Evolutionary conservation across 1,140 invertebrate species (phyloP).

Genomic region (Cydia splendana): DNA sequence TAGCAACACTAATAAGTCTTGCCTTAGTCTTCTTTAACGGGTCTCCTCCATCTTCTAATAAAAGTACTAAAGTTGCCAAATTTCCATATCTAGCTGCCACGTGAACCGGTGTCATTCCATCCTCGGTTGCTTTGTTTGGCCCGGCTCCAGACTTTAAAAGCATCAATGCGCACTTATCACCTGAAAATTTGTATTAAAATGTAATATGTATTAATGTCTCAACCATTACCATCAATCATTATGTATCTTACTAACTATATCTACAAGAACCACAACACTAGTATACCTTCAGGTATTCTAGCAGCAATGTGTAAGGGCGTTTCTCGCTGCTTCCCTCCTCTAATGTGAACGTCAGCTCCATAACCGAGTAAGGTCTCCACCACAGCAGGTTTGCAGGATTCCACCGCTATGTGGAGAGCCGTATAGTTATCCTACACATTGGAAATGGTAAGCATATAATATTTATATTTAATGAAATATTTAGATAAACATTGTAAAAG

Average conservation of each 20-base stretch:
- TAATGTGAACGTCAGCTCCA: constrained; percentile 97
- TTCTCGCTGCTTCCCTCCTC: constrained; percentile 92
- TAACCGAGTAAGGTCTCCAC: constrained; percentile 98
- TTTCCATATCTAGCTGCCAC: constrained; percentile 95
- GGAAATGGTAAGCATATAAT: background rate
- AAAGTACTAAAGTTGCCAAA: constrained; percentile 89
- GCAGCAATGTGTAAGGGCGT: constrained; percentile 98
- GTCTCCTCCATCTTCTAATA: constrained; percentile 95
- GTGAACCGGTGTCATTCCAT: constrained; percentile 96
- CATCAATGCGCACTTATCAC: constrained; percentile 97
- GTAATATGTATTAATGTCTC: background rate
- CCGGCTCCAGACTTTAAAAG: constrained; percentile 97
- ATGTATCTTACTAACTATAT: constrained; percentile 15
- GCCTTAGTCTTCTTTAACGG: constrained; percentile 95
- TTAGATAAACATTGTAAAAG: background rate
- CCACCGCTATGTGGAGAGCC: constrained; percentile 98
- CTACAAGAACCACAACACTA: background rate
- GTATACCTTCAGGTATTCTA: constrained; percentile 89
- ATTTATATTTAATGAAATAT: background rate
- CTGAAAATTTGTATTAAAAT: constrained; percentile 39
- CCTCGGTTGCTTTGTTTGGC: constrained; percentile 94
- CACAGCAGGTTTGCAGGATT: constrained; percentile 96
- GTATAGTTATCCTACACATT: constrained; percentile 94
- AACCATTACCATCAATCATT: constrained; percentile 23
- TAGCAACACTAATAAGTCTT: constrained; percentile 33